Percentiles rank a stretch among this genome's conserved stretches.
These are phyloP conservation scores for Agrenia bidenticulata DNA, from an alignment of 2,888 invertebrate genomes.

Conservation along the genomic window DNA sequence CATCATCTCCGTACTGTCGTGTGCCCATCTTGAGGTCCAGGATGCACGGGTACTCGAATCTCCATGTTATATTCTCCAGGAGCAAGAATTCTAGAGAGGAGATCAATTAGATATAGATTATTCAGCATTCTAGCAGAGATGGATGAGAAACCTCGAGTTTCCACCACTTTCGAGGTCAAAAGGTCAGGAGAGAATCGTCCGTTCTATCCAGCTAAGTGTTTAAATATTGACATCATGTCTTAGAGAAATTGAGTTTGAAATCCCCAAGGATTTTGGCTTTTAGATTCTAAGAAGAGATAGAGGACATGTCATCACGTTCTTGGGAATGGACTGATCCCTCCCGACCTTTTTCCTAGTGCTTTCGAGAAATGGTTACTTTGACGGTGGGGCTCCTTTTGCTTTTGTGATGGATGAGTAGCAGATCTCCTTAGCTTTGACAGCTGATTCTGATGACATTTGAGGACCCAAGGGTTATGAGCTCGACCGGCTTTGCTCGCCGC, in stretches of 20 bases:
- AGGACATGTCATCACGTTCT: no score
- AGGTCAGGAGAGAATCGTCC: no score
- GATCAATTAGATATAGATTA: neutral
- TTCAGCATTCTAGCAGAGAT: no score
- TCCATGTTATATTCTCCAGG: conserved; percentile 63
- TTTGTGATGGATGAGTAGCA: conserved; percentile 31
- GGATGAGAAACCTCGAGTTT: no score
- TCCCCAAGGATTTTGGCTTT: no score
- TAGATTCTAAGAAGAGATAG: no score
- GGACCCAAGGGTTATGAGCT: conserved; percentile 61
- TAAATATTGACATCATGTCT: no score
- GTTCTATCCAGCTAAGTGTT: no score
- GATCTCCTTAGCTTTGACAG: conserved; percentile 55
- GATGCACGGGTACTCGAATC: conserved; percentile 61
- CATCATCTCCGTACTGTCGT: conserved; percentile 60
- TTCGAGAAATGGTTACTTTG: conserved; percentile 46
- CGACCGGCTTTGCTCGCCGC: conserved; percentile 31
- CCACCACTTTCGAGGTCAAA: no score
- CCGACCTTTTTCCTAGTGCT: no score
- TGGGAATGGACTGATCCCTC: no score
- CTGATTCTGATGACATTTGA: conserved; percentile 60
- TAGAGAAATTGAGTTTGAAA: no score
- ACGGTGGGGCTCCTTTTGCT: conserved; percentile 44
- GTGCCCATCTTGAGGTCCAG: conserved; percentile 64
- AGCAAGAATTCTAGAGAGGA: conserved; percentile 60